Percentiles rank a stretch among this genome's conserved stretches.
phyloP scores from a whole-genome alignment of 1,140 invertebrate genomes.

The Neotoxoptera formosana region DNA sequence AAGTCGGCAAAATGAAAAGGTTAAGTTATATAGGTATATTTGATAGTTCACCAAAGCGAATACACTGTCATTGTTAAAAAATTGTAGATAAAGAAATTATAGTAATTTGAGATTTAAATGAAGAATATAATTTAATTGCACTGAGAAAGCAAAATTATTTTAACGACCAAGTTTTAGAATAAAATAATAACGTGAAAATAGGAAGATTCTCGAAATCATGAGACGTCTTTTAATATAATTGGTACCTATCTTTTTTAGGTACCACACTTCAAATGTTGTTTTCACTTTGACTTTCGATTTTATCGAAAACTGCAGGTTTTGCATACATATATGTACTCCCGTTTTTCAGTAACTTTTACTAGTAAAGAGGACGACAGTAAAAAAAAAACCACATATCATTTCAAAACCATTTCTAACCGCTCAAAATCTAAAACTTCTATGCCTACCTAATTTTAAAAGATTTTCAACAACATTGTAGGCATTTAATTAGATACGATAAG shows the following conservation, averaged over 20 bases:
- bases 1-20: not conserved
- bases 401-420: too few relatives aligned
- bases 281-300: not conserved
- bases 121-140: not conserved
- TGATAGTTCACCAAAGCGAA: not conserved
- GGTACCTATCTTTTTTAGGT: not conserved
- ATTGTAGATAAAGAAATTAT: not conserved
- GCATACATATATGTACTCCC: too few relatives aligned
- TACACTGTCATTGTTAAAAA: not conserved
- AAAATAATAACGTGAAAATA: not conserved
- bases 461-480: too few relatives aligned
- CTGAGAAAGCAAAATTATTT: constrained; percentile 15
- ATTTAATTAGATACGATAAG: too few relatives aligned
- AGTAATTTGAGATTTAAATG: not conserved
- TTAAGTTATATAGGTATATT: not conserved
- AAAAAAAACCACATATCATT: too few relatives aligned
- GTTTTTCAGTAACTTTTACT: too few relatives aligned
- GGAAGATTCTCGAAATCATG: not conserved
- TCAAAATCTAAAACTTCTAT: too few relatives aligned
- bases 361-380: too few relatives aligned
- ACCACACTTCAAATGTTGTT: not conserved
- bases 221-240: not conserved
- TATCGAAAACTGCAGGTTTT: too few relatives aligned
- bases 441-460: too few relatives aligned
- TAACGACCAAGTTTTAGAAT: not conserved